Conservation (phyloP, 2,888 invertebrate species). For the Sympetrum striolatum region DNA sequence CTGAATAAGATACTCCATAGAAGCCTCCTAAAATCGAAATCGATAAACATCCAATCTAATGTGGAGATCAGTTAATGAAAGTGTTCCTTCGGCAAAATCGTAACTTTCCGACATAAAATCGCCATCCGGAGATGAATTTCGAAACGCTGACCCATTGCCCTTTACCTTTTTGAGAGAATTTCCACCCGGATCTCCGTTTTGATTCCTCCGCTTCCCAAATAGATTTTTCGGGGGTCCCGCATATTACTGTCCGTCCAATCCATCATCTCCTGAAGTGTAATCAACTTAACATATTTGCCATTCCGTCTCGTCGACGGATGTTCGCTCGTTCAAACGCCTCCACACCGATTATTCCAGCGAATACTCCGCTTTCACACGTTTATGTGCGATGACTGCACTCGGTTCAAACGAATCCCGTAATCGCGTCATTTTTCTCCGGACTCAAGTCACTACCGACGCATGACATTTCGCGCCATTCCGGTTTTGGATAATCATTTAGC, state of each 20-base stretch:
- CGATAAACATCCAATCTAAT: no score
- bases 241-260: neutral
- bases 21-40: no score
- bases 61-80: no score
- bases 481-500: no score
- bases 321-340: neutral
- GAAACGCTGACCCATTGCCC: neutral
- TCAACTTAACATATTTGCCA: conserved; percentile 10
- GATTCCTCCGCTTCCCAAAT: neutral
- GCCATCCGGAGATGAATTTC: neutral
- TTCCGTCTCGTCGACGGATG: neutral
- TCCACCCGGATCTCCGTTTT: neutral
- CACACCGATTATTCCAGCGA: neutral
- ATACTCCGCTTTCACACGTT: neutral
- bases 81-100: no score
- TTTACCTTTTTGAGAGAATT: neutral
- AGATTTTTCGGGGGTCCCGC: neutral
- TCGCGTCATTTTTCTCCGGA: no score
- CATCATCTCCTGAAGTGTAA: neutral
- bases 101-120: neutral
- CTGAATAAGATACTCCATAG: no score
- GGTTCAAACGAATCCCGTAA: no score
- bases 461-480: no score
- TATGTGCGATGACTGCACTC: neutral
- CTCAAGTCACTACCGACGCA: no score